Conservation (phyloP, 2,113 vertebrate species). For the Boulengeromyrus knoepffleri region DNA sequence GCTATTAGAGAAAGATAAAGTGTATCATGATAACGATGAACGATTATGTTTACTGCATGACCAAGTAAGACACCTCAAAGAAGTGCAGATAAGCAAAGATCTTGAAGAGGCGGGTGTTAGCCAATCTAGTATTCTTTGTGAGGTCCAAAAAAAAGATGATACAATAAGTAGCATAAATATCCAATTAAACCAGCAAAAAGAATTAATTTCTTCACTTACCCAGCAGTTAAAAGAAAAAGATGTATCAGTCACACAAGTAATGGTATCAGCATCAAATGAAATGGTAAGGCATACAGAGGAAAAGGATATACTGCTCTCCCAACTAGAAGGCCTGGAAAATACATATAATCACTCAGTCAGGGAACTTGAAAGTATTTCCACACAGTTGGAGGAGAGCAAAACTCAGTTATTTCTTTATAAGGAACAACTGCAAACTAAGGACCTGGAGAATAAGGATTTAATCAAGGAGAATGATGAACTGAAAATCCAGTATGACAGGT, state of each 20-base stretch:
- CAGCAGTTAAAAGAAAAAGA: conserved; percentile 73
- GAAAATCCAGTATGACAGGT: conserved; percentile 48
- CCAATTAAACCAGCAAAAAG: conserved; percentile 70
- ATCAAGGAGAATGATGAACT: conserved; percentile 51
- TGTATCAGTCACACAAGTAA: conserved; percentile 59
- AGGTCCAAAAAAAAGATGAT: conserved; percentile 55
- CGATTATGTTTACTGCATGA: conserved; percentile 48
- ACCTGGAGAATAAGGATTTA: conserved; percentile 47
- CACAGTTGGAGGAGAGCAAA: conserved; percentile 53
- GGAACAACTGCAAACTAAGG: conserved; percentile 38
- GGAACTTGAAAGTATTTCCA: conserved; percentile 40
- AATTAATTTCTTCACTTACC: conserved; percentile 63
- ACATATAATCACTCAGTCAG: conserved; percentile 30
- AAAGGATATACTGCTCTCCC: conserved; percentile 42
- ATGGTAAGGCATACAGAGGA: conserved; percentile 61
- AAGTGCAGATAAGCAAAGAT: conserved; percentile 35
- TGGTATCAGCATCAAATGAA: conserved; percentile 67
- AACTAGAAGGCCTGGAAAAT: conserved; percentile 53
- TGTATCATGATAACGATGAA: conserved; percentile 38
- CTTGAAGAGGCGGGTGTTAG: conserved; percentile 41
- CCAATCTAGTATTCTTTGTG: conserved; percentile 36
- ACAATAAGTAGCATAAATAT: conserved; percentile 51
- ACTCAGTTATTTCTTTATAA: conserved; percentile 38
- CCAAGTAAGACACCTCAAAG: conserved; percentile 42
- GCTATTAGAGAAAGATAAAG: conserved; percentile 44